Evolutionary conservation across 1,140 invertebrate genomes (phyloP).

Genomic region (Stratiolaelaps scimitus): DNA sequence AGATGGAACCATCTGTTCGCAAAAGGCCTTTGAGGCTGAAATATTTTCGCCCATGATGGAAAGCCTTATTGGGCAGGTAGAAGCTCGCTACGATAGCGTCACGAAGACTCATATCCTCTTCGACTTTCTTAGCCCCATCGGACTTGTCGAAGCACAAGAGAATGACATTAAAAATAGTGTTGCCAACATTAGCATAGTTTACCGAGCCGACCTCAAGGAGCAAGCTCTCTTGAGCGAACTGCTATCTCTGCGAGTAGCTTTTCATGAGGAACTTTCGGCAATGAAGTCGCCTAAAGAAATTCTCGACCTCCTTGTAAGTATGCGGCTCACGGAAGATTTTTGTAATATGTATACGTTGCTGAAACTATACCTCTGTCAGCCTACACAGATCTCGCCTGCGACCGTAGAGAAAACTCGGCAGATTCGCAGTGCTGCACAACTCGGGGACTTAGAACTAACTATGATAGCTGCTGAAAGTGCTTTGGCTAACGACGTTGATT

Average conservation of each 20-base stretch:
- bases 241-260: background rate
- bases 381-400: background rate
- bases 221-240: conserved; percentile 12
- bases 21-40: conserved; percentile 21
- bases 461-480: conserved; percentile 1
- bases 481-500: conserved; percentile 1
- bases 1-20: conserved; percentile 25
- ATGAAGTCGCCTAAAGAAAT: conserved; percentile 23
- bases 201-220: conserved; percentile 22
- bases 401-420: background rate
- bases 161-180: conserved; percentile 24
- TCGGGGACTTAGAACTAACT: conserved; percentile 6
- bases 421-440: conserved; percentile 19
- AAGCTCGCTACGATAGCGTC: conserved; percentile 25
- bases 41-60: conserved; percentile 25
- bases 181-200: conserved; percentile 24
- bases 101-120: conserved; percentile 17
- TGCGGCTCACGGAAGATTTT: conserved; percentile 16
- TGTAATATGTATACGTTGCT: background rate
- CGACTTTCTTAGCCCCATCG: conserved; percentile 7
- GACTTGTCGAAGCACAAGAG: conserved; percentile 14
- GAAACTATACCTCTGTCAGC: conserved; percentile 7
- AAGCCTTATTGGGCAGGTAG: conserved; percentile 23
- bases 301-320: background rate
- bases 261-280: conserved; percentile 12